A percentile compares a stretch with the other conserved stretches of the same genome.
Evolutionary conservation across 2,797 vertebrate species (phyloP).

Genomic region (Centropyge bicolor): DNA sequence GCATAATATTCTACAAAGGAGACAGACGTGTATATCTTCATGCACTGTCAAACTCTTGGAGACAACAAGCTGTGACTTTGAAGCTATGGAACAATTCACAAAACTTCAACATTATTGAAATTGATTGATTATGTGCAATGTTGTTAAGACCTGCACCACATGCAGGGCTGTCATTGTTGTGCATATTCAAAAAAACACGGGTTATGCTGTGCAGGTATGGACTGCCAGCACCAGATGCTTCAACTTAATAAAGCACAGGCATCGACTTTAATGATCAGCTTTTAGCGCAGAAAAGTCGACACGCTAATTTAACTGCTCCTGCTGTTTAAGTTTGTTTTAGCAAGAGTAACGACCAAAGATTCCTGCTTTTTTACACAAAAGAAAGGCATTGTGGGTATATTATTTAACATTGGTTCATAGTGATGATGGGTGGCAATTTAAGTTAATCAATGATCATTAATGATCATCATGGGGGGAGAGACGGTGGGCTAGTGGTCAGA

Average conservation of each 20-base stretch:
- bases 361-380: background rate
- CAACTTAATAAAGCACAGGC: background rate
- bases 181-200: background rate
- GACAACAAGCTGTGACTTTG: background rate
- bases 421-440: background rate
- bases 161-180: background rate
- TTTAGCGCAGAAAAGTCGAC: background rate
- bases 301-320: background rate
- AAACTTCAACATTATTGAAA: background rate
- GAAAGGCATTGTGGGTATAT: background rate
- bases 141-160: background rate
- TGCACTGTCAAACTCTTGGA: background rate
- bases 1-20: background rate
- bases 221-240: background rate
- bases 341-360: background rate
- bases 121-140: background rate
- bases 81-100: background rate
- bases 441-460: conserved; percentile 1
- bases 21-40: background rate
- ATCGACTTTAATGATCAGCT: background rate
- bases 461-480: too few species aligned
- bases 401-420: background rate
- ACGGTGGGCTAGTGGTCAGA: too few species aligned
- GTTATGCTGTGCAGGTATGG: background rate
- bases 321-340: background rate